phyloP scores from a whole-genome alignment of 2,888 invertebrate genomes.

The Sphaerophoria taeniata region DNA sequence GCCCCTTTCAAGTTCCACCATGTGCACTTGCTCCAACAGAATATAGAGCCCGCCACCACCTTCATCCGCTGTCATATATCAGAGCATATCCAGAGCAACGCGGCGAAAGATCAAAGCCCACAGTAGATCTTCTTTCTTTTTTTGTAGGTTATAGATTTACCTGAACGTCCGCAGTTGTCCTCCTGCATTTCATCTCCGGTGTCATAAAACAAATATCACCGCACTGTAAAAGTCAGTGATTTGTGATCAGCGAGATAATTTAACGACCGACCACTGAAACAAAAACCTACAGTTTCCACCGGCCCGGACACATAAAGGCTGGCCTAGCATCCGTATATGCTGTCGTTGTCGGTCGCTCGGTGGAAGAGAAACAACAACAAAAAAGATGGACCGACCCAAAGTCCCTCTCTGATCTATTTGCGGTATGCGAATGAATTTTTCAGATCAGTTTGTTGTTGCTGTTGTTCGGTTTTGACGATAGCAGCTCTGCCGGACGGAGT shows the following conservation, averaged over 20 bases:
- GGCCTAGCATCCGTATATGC: not conserved
- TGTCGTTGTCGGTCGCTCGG: not conserved
- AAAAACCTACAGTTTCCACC: conserved; percentile 28
- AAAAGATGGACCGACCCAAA: conserved; percentile 29
- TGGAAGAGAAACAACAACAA: not conserved
- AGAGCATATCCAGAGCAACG: conserved; percentile 57
- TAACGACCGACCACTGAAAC: conserved; percentile 74
- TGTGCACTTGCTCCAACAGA: not conserved
- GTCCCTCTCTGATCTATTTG: conserved; percentile 44
- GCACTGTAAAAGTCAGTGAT: conserved; percentile 76
- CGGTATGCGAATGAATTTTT: conserved; percentile 55
- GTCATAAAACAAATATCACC: conserved; percentile 77
- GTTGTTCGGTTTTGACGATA: not conserved
- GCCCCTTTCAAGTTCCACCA: not conserved
- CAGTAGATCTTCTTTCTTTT: conserved; percentile 48
- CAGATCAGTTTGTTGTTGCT: conserved; percentile 24
- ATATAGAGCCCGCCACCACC: conserved; percentile 7
- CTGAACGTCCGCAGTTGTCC: conserved; percentile 49
- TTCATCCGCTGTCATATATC: not conserved
- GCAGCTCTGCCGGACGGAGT: not conserved
- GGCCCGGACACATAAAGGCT: conserved; percentile 28
- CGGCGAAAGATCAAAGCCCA: conserved; percentile 69
- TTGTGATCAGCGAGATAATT: conserved; percentile 76
- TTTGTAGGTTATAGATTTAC: not conserved
- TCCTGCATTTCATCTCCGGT: conserved; percentile 74